Conservation (phyloP, 2,888 invertebrate species). For the Drosophila anomalata region DNA sequence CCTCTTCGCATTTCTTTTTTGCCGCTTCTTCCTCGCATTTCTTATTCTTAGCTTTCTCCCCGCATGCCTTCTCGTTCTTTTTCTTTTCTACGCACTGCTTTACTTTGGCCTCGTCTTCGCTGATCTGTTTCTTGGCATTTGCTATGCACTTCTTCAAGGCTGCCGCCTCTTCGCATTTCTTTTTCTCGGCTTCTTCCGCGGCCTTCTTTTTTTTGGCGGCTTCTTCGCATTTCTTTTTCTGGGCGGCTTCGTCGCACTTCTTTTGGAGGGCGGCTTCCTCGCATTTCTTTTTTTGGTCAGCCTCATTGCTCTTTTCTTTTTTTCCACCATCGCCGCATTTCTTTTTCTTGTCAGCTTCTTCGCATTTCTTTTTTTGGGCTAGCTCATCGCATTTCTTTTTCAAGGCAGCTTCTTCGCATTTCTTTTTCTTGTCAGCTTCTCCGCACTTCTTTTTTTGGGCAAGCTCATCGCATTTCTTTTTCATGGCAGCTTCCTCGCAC, state of each 20-base stretch:
- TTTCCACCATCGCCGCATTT: background rate
- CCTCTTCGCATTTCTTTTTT: background rate
- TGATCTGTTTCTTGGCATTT: background rate
- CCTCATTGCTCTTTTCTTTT: background rate
- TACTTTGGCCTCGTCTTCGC: background rate
- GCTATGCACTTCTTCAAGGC: background rate
- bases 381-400: background rate
- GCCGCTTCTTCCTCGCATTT: background rate
- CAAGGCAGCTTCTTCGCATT: background rate
- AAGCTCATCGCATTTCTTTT: background rate
- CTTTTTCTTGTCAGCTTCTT: background rate
- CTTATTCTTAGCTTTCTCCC: background rate
- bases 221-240: background rate
- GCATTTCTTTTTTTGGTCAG: background rate
- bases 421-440: background rate
- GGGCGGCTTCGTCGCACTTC: background rate
- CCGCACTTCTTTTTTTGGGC: background rate
- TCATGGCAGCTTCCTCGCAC: background rate
- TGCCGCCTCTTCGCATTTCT: background rate
- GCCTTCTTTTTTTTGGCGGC: too few relatives aligned
- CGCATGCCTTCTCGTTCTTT: background rate
- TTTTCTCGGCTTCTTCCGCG: background rate
- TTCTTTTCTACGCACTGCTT: slow-evolving; percentile 4
- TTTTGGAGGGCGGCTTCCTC: background rate
- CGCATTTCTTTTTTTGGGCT: background rate